A percentile compares a stretch with the other conserved stretches of the same genome.
Conservation (phyloP, 2,888 invertebrate genomes). For the Meliscaeva auricollis region DNA sequence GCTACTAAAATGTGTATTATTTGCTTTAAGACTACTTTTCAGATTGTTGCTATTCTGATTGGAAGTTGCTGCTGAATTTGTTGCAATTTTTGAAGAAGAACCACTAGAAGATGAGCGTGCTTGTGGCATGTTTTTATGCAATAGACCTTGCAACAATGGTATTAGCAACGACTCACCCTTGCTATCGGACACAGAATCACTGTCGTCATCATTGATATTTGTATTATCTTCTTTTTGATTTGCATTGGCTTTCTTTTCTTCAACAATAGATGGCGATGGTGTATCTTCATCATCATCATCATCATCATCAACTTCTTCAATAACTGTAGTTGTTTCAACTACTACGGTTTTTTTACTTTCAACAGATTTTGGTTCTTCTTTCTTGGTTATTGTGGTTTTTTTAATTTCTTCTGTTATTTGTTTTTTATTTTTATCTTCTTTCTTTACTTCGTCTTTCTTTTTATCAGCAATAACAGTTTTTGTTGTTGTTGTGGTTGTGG, state of each 20-base stretch:
- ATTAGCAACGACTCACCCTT: slow-evolving; percentile 91
- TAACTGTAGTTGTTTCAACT: slow-evolving; percentile 57
- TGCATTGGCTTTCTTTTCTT: slow-evolving; percentile 52
- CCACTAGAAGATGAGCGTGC: slow-evolving; percentile 66
- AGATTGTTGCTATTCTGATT: slow-evolving; percentile 76
- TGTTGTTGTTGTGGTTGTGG: slow-evolving; percentile 33
- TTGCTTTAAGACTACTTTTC: slow-evolving; percentile 72
- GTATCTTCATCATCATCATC: not conserved
- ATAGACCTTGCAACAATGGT: slow-evolving; percentile 88
- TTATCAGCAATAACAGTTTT: slow-evolving; percentile 48
- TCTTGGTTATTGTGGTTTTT: slow-evolving; percentile 65
- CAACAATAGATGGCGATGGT: slow-evolving; percentile 46
- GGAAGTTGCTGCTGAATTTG: slow-evolving; percentile 68
- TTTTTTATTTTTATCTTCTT: slow-evolving; percentile 67
- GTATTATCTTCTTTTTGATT: not conserved
- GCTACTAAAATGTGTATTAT: slow-evolving; percentile 75
- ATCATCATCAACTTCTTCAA: slow-evolving; percentile 35
- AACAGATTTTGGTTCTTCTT: slow-evolving; percentile 56
- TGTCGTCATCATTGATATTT: slow-evolving; percentile 43
- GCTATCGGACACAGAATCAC: slow-evolving; percentile 71
- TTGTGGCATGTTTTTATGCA: slow-evolving; percentile 84
- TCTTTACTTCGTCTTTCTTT: slow-evolving; percentile 70
- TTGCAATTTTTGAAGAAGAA: slow-evolving; percentile 66
- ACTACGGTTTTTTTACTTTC: slow-evolving; percentile 48
- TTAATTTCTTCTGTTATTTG: slow-evolving; percentile 67